Conservation (phyloP, 2,797 vertebrate genomes). For the Natrix natrix region DNA sequence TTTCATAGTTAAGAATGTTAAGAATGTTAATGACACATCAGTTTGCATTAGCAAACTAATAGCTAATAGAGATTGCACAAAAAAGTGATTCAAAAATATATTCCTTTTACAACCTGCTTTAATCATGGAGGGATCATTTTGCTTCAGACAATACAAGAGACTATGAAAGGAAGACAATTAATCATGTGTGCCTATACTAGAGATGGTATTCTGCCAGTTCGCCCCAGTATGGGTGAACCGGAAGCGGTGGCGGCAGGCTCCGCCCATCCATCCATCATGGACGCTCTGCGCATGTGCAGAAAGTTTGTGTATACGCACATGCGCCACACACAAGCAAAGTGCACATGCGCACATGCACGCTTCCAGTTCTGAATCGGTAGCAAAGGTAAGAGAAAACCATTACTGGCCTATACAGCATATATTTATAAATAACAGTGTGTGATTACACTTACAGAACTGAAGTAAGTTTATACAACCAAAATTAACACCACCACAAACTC, state of each 20-base stretch:
- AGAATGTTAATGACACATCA: neutral
- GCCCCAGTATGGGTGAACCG: no score
- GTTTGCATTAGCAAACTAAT: neutral
- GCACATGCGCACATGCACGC: no score
- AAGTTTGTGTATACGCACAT: no score
- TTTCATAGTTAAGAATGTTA: neutral
- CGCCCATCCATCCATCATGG: no score
- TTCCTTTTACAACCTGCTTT: neutral
- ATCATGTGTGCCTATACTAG: neutral
- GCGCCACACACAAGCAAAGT: no score
- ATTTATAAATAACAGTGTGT: neutral
- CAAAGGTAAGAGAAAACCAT: no score
- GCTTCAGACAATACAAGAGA: neutral
- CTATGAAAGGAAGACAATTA: neutral
- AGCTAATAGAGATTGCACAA: neutral
- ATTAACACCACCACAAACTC: neutral
- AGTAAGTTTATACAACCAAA: neutral
- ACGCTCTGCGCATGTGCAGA: no score
- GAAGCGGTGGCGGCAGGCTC: no score
- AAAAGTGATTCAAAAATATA: neutral
- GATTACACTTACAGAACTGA: neutral
- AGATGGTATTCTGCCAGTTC: no score
- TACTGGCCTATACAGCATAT: neutral
- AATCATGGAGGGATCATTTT: neutral
- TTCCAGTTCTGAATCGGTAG: no score